These are phyloP conservation scores for Acestrorhynchus altus DNA, from an alignment of 2,797 vertebrate genomes.

Conservation along the genomic window DNA sequence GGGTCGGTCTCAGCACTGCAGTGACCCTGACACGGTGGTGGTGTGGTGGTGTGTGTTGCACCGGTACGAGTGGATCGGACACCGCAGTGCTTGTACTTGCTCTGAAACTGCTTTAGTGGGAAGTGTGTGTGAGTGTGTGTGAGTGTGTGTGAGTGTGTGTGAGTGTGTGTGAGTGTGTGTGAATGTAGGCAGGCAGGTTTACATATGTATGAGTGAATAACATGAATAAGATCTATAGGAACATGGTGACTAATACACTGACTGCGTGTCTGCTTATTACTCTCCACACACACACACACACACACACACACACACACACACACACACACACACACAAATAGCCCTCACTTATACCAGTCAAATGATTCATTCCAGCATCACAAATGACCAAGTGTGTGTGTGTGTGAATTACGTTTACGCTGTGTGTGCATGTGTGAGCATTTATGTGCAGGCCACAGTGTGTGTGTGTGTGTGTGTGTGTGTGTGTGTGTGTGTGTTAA, in stretches of 20 bases:
- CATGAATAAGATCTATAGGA: constrained; percentile 29
- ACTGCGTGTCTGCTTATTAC: constrained; percentile 6
- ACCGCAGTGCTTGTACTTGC: too few relatives aligned
- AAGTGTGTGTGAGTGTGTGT: too few relatives aligned
- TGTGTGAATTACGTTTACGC: constrained; percentile 19
- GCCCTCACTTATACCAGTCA: background rate
- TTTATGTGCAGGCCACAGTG: background rate
- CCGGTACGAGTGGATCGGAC: too few relatives aligned
- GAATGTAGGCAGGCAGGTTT: constrained; percentile 34
- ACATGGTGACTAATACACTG: background rate
- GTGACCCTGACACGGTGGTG: too few relatives aligned
- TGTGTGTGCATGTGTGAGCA: background rate
- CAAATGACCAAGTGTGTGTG: background rate
- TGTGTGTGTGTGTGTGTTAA: background rate
- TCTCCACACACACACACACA: too few relatives aligned
- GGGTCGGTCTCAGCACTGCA: too few relatives aligned
- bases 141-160: too few relatives aligned
- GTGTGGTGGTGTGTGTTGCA: too few relatives aligned
- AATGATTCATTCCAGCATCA: constrained; percentile 20
- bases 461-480: background rate
- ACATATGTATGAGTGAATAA: constrained; percentile 43
- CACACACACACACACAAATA: background rate
- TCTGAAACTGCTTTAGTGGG: too few relatives aligned
- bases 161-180: background rate
- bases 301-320: too few relatives aligned